Conservation (phyloP, 1,140 invertebrate species). For the Saccostrea glomerata region DNA sequence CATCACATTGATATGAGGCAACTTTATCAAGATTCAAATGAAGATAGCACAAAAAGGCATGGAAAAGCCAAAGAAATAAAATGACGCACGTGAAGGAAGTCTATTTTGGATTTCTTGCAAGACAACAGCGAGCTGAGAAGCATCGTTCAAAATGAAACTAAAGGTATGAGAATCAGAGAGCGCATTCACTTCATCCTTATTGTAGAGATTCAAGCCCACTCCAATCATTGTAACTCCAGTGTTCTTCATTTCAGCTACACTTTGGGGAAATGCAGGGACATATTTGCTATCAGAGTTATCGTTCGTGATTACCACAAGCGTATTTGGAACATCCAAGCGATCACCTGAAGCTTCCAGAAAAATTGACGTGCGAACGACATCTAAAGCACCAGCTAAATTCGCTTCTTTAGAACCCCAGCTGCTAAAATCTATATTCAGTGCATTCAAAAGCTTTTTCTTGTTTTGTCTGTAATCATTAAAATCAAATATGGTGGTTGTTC, state of each 20-base stretch:
- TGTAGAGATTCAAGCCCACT: slow-evolving; percentile 61
- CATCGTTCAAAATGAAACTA: slow-evolving; percentile 57
- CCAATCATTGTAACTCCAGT: slow-evolving; percentile 59
- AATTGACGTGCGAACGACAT: slow-evolving; percentile 60
- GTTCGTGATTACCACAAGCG: slow-evolving; percentile 73
- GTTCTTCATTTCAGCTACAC: slow-evolving; percentile 49
- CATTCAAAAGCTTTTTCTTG: slow-evolving; percentile 60
- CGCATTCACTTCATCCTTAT: slow-evolving; percentile 62
- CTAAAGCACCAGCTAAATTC: slow-evolving; percentile 63
- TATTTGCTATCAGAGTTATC: slow-evolving; percentile 60
- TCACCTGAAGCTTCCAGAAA: slow-evolving; percentile 65
- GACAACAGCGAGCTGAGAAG: slow-evolving; percentile 54
- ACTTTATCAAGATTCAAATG: no score
- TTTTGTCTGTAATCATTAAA: slow-evolving; percentile 64
- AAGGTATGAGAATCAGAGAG: slow-evolving; percentile 55
- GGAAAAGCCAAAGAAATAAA: not conserved
- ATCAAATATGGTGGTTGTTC: slow-evolving; percentile 63
- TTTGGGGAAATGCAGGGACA: slow-evolving; percentile 28
- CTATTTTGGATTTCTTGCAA: slow-evolving; percentile 56
- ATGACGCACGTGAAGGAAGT: slow-evolving; percentile 60
- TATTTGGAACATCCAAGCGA: slow-evolving; percentile 71
- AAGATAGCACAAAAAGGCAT: no score
- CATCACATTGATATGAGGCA: no score
- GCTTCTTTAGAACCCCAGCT: slow-evolving; percentile 60
- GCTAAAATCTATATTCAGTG: slow-evolving; percentile 62